phyloP scores from a whole-genome alignment of 2,113 vertebrate species.

The Xyrauchen texanus region DNA sequence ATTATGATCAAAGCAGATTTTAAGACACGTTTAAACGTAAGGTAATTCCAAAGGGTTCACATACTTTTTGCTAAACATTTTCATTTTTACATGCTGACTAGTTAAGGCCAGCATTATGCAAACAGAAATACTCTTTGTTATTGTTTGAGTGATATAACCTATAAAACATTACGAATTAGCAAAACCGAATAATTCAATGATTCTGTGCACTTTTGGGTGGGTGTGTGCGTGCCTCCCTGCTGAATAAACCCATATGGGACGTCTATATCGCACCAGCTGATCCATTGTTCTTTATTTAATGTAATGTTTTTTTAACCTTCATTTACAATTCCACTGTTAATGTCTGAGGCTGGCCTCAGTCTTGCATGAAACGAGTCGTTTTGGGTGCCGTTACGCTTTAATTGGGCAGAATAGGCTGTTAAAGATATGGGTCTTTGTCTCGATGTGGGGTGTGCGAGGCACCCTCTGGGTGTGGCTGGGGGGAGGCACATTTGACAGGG shows the following conservation, averaged over 20 bases:
- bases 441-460: not conserved
- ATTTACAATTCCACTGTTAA: slow-evolving; percentile 37
- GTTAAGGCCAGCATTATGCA: too few species aligned
- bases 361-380: slow-evolving; percentile 42
- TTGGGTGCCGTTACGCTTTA: slow-evolving; percentile 21
- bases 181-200: not conserved
- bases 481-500: slow-evolving; percentile 50
- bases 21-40: too few species aligned
- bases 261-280: not conserved
- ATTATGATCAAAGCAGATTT: too few species aligned
- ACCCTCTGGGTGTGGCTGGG: slow-evolving; percentile 56
- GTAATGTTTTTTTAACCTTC: slow-evolving; percentile 13
- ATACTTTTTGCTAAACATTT: too few species aligned
- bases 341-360: slow-evolving; percentile 29
- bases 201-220: not conserved
- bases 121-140: too few species aligned
- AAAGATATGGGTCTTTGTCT: slow-evolving; percentile 23
- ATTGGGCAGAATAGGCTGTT: slow-evolving; percentile 4
- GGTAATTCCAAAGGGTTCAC: too few species aligned
- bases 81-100: too few species aligned
- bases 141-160: too few species aligned
- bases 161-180: too few species aligned
- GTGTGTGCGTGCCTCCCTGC: not conserved
- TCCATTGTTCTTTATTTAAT: slow-evolving; percentile 4
- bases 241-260: not conserved